phyloP scores from a whole-genome alignment of 2,113 vertebrate species.

The Cheirogaleus medius region DNA sequence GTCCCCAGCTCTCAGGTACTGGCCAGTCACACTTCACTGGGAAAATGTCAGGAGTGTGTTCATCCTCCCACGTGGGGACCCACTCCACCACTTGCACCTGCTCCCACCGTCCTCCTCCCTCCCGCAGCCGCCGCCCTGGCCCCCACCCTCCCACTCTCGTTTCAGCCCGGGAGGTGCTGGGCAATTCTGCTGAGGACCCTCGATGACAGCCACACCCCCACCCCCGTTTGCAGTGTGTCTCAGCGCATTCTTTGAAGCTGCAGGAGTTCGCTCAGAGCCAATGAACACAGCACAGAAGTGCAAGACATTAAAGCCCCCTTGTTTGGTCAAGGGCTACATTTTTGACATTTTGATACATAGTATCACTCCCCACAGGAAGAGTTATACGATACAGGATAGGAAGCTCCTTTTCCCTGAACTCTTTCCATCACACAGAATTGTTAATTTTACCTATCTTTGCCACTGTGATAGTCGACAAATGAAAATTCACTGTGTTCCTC shows the following conservation, averaged over 20 bases:
- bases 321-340: not conserved
- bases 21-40: not conserved
- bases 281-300: not conserved
- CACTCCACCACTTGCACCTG: too few species aligned
- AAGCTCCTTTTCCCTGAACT: not conserved
- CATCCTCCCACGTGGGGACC: not conserved
- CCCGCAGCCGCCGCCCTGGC: rapidly evolving
- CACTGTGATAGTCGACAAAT: not conserved
- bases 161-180: not conserved
- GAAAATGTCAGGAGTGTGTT: not conserved
- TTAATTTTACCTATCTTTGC: not conserved
- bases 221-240: not conserved
- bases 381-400: not conserved
- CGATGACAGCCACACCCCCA: not conserved
- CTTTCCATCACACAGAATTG: not conserved
- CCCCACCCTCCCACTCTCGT: rapidly evolving
- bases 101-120: too few species aligned
- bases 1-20: not conserved
- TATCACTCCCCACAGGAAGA: not conserved
- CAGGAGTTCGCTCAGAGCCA: not conserved
- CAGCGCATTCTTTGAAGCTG: not conserved
- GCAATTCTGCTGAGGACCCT: not conserved
- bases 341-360: not conserved
- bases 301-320: not conserved
- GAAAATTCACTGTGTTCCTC: not conserved